Conservation (phyloP, 2,797 vertebrate genomes). For the Paedocypris micromegethes region DNA sequence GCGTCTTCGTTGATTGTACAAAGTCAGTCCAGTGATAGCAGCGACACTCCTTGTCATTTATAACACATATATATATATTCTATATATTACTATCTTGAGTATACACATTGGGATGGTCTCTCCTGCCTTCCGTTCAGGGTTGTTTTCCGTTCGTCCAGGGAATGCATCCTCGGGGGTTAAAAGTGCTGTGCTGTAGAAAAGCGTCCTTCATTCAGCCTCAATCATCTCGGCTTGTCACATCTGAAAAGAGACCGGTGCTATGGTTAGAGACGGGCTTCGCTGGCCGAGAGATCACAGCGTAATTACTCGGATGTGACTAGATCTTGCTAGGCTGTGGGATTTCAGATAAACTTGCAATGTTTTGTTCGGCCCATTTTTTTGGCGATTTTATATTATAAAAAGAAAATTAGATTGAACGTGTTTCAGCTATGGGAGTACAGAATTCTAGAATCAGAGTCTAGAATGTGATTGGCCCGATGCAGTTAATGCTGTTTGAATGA, state of each 20-base stretch:
- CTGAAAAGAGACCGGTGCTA: conserved; percentile 58
- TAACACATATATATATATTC: conserved; percentile 43
- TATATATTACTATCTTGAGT: conserved; percentile 55
- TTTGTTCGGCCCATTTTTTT: too few relatives aligned
- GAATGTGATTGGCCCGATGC: too few relatives aligned
- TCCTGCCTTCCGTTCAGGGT: conserved; percentile 34
- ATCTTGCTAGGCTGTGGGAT: too few relatives aligned
- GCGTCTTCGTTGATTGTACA: conserved; percentile 56
- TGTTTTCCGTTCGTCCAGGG: conserved; percentile 67
- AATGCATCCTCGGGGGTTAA: conserved; percentile 82
- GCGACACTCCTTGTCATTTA: conserved; percentile 57
- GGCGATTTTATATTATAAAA: too few relatives aligned
- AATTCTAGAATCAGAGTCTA: too few relatives aligned
- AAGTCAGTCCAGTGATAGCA: conserved; percentile 59
- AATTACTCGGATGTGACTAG: too few relatives aligned
- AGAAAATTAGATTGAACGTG: too few relatives aligned
- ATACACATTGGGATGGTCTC: conserved; percentile 34
- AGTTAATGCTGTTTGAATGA: too few relatives aligned
- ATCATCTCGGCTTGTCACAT: conserved; percentile 93
- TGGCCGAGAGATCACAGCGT: too few relatives aligned
- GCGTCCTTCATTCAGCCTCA: conserved; percentile 81
- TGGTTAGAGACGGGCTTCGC: conserved; percentile 29
- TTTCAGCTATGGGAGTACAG: too few relatives aligned
- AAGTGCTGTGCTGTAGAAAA: conserved; percentile 82
- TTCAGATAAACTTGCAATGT: too few relatives aligned